phyloP scores from a whole-genome alignment of 92 coral and sea anemone genomes.

The Actinernus sp. region DNA sequence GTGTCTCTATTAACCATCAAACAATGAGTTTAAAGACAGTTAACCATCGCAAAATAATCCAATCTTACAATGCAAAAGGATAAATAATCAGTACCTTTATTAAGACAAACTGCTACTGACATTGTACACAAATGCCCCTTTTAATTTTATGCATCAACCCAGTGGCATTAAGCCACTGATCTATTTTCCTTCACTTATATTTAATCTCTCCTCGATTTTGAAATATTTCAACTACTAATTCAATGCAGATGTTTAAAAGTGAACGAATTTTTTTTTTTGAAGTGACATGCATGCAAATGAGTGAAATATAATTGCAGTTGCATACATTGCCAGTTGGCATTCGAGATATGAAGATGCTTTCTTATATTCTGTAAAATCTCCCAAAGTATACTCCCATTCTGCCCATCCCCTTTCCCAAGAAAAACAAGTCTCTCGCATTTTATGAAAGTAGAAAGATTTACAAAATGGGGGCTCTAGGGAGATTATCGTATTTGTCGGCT shows the following conservation, averaged over 20 bases:
- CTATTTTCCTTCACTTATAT: constrained; percentile 23
- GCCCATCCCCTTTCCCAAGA: constrained; percentile 2
- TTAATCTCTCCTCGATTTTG: constrained; percentile 23
- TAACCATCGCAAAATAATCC: too few relatives aligned
- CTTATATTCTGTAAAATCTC: constrained; percentile 14
- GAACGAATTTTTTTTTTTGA: constrained; percentile 26
- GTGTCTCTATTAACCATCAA: too few relatives aligned
- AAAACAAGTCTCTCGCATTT: constrained; percentile 7
- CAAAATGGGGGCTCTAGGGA: constrained; percentile 39
- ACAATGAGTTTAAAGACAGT: too few relatives aligned
- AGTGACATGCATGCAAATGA: constrained; percentile 53
- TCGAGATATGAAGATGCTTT: constrained; percentile 25
- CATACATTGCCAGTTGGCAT: constrained; percentile 12
- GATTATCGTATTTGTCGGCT: constrained; percentile 9
- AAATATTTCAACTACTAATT: constrained; percentile 36
- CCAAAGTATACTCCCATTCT: constrained; percentile 37
- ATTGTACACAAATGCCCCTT: too few relatives aligned
- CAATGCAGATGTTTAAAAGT: constrained; percentile 23
- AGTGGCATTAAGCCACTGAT: constrained; percentile 4
- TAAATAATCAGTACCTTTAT: too few relatives aligned
- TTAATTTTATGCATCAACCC: too few relatives aligned
- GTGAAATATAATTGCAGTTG: constrained; percentile 27
- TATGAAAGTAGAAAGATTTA: constrained; percentile 5
- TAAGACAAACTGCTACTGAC: too few relatives aligned
- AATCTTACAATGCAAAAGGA: too few relatives aligned